Base-by-base conservation (phyloP, 2,113 vertebrate genomes). In the Orthochromis indermauri region DNA sequence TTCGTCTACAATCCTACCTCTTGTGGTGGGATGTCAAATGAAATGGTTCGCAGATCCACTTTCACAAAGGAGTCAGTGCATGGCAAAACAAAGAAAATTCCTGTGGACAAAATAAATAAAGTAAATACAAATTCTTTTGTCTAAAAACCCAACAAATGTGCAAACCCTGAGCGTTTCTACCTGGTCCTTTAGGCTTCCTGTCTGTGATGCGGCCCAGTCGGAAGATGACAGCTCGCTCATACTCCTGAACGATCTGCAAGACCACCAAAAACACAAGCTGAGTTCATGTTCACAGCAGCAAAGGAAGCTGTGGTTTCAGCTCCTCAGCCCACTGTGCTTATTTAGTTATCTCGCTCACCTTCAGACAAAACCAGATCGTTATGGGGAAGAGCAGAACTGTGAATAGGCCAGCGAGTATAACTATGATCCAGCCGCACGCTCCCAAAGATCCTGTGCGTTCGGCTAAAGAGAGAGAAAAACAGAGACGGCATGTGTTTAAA, bases 21-120 rank as follows among this genome's bases (percentile, higher is more conserved):
- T 89, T 99, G 99, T 2, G 99, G 99, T 45, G 99, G 98, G 63
- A 99, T 99, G 88, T 99, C 98, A 31, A 99, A 99, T 2, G 99
- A 99, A 81, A 99, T 95, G 2, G 98, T 99, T 92, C 99, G 96
- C 96, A 99, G 97, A 91, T 99, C 99, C 88, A 99, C 98, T 92
- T 98, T 99, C 86, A 98, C 95, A 92, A 98, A 97, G 88, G 94
- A 97, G 94, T 99, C 99, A 1, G 98, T 99, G 95, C 98, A 99
- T 0, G 98, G 99, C 91, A 99, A 90, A 73, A 99, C 12, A 3
- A 99, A 99, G 94, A 99, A 99, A 84, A 99, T 96, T 37, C 35
- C 35, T 37, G 95, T n/a, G 5, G 28, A 84, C 4, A 73, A 53
- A 81, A 40, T 2, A n/a, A 17, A 21, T 10, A 57, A 66, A 5